Conservation (phyloP, 2,888 invertebrate genomes). For the Amphimallon solstitiale region DNA sequence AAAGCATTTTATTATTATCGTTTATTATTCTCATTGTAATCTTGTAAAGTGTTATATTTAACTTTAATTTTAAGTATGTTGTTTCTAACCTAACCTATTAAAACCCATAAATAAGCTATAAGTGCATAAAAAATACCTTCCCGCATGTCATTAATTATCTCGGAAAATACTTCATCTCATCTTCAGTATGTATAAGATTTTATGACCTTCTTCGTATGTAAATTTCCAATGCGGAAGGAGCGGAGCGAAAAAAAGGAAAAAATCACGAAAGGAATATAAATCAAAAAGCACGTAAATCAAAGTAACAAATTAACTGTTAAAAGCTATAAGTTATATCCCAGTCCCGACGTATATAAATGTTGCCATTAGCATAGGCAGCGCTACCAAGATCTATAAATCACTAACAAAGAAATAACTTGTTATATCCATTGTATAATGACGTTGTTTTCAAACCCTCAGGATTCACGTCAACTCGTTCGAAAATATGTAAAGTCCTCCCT, state of each 20-base stretch:
- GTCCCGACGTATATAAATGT: conserved; percentile 63
- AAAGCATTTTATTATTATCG: too few species aligned
- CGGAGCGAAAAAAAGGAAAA: conserved; percentile 18
- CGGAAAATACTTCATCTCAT: too few species aligned
- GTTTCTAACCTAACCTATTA: too few species aligned
- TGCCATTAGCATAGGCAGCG: conserved; percentile 65
- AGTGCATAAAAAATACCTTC: too few species aligned
- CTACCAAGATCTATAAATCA: conserved; percentile 62
- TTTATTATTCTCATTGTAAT: too few species aligned
- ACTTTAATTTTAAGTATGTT: too few species aligned
- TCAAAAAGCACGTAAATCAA: conserved; percentile 62
- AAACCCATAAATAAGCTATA: too few species aligned
- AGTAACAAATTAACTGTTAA: conserved; percentile 65
- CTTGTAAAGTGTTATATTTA: too few species aligned
- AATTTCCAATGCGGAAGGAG: conserved; percentile 23
- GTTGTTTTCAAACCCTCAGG: conserved; percentile 57
- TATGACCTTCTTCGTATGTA: conserved; percentile 32
- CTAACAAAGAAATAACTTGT: conserved; percentile 64
- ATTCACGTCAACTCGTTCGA: conserved; percentile 54
- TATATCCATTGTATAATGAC: conserved; percentile 63
- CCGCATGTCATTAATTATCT: too few species aligned
- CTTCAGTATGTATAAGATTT: not conserved
- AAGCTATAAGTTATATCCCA: conserved; percentile 61
- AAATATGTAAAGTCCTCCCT: conserved; percentile 56
- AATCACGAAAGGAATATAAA: conserved; percentile 47